Base-by-base conservation (phyloP, 2,113 vertebrate species). In the Saguinus midas region DNA sequence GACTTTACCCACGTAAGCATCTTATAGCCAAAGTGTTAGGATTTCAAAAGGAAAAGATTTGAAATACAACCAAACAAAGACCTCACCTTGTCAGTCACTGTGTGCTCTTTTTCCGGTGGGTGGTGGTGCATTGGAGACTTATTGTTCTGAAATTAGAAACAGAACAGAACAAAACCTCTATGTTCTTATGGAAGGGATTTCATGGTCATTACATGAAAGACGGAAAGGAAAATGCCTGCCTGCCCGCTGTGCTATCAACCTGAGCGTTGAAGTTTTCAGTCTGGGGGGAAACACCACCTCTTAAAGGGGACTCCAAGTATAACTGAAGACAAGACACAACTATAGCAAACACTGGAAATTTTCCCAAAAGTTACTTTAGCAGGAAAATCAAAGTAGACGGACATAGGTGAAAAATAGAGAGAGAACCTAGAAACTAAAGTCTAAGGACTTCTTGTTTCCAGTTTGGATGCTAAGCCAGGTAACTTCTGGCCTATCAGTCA, bases 21-120 rank as follows among this genome's bases (percentile, higher is more conserved):
- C 85, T 98, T 98, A 91, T 94, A 88, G 85, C 66, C 76, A 8
- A 95, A 95, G 96, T 79, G 35, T 96, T 96, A 95, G 58, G 88
- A 97, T 97, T 96, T 97, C 68, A 85, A 97, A 95, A 96, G 86
- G 3, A 0, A 91, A 95, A 94, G 85, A 97, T 61, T 20, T 96
- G 89, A 96, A 96, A 95, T 14, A 17, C 90, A 97, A 95, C 87
- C 96, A 97, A 97, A 97, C 97, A 98, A 97, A 98, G 97, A 98
- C 97, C 96, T 98, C 97, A 97, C 95, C 96, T 97, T 97, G 97
- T 97, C 98, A 97, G 96, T 97, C 97, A 97, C 75, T 6, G 45
- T 0, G 48, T 95, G 58, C 91, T 97, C 58, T 95, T 90, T 96
- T 95, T 97, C 96, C 76, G 7, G 97, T 96, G 87, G 94, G 5